A percentile compares a stretch with the other conserved stretches of the same genome.
Conservation (phyloP, 35 echinoderm and acorn worm species). For the Hemicentrotus pulcherrimus region DNA sequence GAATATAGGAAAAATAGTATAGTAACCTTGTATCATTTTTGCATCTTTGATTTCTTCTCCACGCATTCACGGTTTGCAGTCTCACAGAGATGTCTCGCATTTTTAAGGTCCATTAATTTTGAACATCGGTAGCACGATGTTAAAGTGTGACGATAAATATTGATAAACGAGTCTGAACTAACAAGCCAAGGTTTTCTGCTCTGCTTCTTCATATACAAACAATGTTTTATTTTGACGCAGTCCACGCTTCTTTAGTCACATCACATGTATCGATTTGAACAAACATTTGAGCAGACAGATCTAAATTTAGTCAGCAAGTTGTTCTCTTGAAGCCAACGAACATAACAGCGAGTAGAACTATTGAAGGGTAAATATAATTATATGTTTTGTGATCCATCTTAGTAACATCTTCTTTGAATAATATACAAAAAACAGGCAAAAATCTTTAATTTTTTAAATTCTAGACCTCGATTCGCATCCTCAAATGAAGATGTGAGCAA, state of each 20-base stretch:
- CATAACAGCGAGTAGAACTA: neutral
- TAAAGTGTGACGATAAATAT: slow-evolving; percentile 19
- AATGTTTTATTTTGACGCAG: neutral
- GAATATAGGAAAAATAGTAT: neutral
- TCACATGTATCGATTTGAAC: neutral
- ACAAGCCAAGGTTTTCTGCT: neutral
- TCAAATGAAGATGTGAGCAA: too few species aligned
- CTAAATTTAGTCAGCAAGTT: neutral
- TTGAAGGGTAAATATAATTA: neutral
- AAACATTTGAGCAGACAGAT: neutral
- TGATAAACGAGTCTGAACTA: neutral
- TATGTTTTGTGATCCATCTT: neutral
- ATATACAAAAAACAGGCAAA: neutral
- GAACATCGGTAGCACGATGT: neutral
- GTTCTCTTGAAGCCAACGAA: neutral
- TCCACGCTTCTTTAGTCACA: neutral
- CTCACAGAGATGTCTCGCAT: neutral
- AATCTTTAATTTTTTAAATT: too few species aligned
- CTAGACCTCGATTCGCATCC: too few species aligned
- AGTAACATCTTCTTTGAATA: neutral
- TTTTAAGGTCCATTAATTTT: neutral
- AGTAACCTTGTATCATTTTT: neutral
- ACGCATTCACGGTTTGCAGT: neutral
- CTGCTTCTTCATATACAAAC: neutral
- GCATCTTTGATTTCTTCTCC: neutral